Evolutionary conservation across 2,888 invertebrate genomes (phyloP).

Genomic region (Apamea epomidion): DNA sequence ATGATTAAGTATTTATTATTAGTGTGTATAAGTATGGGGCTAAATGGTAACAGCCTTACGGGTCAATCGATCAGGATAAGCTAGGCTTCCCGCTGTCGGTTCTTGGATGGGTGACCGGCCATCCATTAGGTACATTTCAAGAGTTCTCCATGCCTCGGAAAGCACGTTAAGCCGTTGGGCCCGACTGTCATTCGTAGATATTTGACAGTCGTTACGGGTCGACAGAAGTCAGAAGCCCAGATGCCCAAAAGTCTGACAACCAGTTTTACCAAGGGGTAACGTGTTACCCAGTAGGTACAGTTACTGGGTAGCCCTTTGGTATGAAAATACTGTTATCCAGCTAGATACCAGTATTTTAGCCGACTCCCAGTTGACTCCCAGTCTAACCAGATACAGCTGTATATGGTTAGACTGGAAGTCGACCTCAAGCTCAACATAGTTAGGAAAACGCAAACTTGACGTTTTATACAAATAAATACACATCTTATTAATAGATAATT

Average conservation of each 20-base stretch:
- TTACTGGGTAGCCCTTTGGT: neutral
- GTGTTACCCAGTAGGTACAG: neutral
- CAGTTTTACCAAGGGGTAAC: neutral
- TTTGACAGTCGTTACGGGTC: neutral
- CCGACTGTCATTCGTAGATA: neutral
- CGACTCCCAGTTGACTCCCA: no score
- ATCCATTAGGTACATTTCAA: neutral
- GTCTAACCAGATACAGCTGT: no score
- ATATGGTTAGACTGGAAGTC: neutral
- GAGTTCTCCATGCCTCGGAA: neutral
- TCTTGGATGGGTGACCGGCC: neutral
- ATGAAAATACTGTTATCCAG: neutral
- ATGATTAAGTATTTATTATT: neutral
- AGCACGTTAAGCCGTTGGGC: neutral
- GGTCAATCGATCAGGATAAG: neutral
- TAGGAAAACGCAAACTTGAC: no score
- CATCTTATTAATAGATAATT: constrained; percentile 47
- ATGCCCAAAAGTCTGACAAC: neutral
- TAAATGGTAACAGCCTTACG: neutral
- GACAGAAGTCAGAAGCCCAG: neutral
- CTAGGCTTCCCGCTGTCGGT: neutral
- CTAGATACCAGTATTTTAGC: no score
- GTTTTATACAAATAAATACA: neutral
- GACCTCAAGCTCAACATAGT: neutral
- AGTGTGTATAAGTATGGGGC: neutral